Percentiles rank a stretch among this genome's conserved stretches.
Conservation (phyloP, 1,140 invertebrate species). For the Pachyrhynchus sulphureomaculatus region DNA sequence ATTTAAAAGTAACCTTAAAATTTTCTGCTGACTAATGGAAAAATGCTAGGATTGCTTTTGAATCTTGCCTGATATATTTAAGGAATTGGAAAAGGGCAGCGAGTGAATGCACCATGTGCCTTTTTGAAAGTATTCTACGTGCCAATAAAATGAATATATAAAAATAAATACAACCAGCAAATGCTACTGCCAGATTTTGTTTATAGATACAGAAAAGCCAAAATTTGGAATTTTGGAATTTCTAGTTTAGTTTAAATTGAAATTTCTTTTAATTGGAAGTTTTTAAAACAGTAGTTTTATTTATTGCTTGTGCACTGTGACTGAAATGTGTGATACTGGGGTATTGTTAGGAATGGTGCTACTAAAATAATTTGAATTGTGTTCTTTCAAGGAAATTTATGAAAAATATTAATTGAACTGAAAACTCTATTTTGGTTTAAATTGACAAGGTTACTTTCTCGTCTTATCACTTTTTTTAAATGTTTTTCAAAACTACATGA, state of each 20-base stretch:
- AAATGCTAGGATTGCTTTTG: background rate
- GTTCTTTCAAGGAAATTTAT: constrained; percentile 28
- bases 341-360: constrained; percentile 32
- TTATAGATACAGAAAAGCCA: constrained; percentile 4
- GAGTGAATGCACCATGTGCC: constrained; percentile 38
- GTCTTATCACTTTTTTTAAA: no score
- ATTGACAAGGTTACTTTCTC: no score
- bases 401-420: no score
- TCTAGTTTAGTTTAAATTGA: background rate
- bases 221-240: background rate
- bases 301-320: constrained; percentile 26
- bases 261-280: background rate
- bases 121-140: constrained; percentile 44
- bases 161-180: constrained; percentile 40
- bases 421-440: no score
- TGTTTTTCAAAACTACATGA: no score
- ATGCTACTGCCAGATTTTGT: constrained; percentile 43
- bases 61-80: constrained; percentile 5
- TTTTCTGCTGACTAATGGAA: no score
- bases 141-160: constrained; percentile 35
- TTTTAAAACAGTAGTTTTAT: background rate
- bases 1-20: background rate
- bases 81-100: constrained; percentile 6
- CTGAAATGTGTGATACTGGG: constrained; percentile 29
- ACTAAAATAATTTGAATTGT: constrained; percentile 14